These are phyloP conservation scores for Bactericera cockerelli DNA, from an alignment of 1,140 invertebrate species.

Conservation along the genomic window DNA sequence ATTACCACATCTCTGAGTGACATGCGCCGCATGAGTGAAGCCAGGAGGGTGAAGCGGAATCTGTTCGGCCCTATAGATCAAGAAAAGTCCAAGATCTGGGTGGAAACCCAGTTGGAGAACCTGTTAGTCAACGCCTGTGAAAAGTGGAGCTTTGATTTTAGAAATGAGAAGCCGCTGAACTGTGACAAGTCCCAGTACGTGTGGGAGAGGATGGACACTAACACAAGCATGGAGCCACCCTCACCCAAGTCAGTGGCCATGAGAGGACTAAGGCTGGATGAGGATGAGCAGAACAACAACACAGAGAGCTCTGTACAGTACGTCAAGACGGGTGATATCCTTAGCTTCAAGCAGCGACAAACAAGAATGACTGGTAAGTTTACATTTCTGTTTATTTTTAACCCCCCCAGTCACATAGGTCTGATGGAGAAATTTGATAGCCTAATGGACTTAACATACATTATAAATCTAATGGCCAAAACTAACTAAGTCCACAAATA, in stretches of 20 bases:
- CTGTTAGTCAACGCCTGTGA: not conserved
- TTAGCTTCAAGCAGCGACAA: not conserved
- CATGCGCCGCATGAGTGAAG: not conserved
- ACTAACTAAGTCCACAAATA: no score
- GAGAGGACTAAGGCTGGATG: not conserved
- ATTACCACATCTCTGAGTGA: not conserved
- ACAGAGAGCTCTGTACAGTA: not conserved
- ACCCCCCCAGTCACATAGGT: no score
- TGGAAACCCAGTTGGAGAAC: not conserved
- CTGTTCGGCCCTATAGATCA: conserved; percentile 7
- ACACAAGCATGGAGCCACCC: not conserved
- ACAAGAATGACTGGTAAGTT: conserved; percentile 3
- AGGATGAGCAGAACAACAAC: not conserved
- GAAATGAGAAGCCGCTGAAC: not conserved
- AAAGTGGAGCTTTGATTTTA: conserved; percentile 12
- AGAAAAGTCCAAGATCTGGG: not conserved
- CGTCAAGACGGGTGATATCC: not conserved
- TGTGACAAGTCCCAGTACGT: not conserved
- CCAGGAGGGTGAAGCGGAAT: not conserved
- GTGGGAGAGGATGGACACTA: not conserved
- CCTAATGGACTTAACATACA: no score
- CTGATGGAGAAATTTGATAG: no score
- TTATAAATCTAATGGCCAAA: no score
- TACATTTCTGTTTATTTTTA: not conserved
- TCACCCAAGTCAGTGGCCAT: not conserved